A percentile compares a stretch with the other conserved stretches of the same genome.
Conservation (phyloP, 2,113 vertebrate genomes). For the Phodopus roborovskii region DNA sequence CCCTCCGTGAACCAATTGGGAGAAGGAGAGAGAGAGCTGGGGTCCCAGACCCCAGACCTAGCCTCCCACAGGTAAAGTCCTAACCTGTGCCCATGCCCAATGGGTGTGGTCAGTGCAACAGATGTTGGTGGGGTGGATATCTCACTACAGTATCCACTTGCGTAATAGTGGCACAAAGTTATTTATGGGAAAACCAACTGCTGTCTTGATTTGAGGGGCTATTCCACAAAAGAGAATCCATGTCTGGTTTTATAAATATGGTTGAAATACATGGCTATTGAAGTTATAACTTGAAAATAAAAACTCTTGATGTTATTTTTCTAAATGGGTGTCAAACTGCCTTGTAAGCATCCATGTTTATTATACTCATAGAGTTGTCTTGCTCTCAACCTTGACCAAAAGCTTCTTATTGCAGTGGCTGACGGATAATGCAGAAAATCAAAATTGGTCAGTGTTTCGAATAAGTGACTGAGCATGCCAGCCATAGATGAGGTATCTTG, state of each 20-base stretch:
- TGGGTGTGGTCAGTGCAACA: too few species aligned
- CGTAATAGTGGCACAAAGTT: neutral
- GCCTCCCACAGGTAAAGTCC: too few species aligned
- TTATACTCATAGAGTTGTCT: too few species aligned
- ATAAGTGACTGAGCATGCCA: neutral
- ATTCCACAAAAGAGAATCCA: neutral
- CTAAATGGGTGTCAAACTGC: neutral
- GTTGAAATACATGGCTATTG: neutral
- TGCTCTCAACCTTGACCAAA: neutral
- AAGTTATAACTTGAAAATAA: neutral
- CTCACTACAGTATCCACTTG: too few species aligned
- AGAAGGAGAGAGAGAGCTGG: too few species aligned
- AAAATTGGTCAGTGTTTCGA: neutral
- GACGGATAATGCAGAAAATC: neutral
- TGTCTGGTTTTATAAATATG: neutral
- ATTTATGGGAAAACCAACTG: too few species aligned
- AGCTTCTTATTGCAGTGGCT: neutral
- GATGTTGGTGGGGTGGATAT: too few species aligned
- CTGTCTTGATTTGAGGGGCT: neutral
- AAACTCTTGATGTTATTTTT: neutral
- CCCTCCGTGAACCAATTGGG: too few species aligned
- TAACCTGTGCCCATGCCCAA: too few species aligned
- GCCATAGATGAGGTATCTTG: too few species aligned
- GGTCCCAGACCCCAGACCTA: too few species aligned
- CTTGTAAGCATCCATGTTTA: neutral